These are phyloP conservation scores for Zootermopsis nevadensis DNA, from an alignment of 2,888 invertebrate species.

Conservation along the genomic window DNA sequence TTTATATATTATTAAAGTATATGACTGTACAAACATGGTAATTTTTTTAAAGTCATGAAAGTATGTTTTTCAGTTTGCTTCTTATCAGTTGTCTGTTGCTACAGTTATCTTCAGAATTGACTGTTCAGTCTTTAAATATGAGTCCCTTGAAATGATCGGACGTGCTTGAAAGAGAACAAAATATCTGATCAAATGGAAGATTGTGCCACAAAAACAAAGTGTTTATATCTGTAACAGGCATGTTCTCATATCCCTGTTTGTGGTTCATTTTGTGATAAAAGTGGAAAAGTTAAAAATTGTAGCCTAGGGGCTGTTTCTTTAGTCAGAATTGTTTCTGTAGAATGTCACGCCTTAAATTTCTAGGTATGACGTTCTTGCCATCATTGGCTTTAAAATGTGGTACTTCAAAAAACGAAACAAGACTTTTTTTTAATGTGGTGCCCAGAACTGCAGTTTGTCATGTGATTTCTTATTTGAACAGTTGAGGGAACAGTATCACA, in stretches of 20 bases:
- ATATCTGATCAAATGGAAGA: conserved; percentile 18
- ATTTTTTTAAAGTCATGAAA: too few relatives aligned
- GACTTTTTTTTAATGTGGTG: neutral
- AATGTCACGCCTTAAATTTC: neutral
- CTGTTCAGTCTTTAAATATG: conserved; percentile 29
- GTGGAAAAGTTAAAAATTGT: neutral
- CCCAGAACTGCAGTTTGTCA: too few relatives aligned
- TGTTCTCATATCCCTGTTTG: neutral
- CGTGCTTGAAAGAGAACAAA: neutral
- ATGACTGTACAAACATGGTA: too few relatives aligned
- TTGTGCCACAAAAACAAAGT: neutral
- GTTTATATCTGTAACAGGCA: too few relatives aligned
- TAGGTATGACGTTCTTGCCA: neutral
- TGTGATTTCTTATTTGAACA: neutral
- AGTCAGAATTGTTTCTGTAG: neutral
- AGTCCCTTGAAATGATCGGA: neutral
- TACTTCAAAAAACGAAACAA: neutral
- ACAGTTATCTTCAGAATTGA: neutral
- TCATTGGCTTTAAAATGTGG: neutral
- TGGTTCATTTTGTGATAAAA: neutral
- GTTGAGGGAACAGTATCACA: neutral
- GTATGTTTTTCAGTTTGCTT: too few relatives aligned
- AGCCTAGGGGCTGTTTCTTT: neutral
- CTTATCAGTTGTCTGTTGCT: too few relatives aligned
- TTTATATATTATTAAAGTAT: too few relatives aligned